Evolutionary conservation across 2,797 vertebrate species (phyloP).

Genomic region (Lacerta viridis): DNA sequence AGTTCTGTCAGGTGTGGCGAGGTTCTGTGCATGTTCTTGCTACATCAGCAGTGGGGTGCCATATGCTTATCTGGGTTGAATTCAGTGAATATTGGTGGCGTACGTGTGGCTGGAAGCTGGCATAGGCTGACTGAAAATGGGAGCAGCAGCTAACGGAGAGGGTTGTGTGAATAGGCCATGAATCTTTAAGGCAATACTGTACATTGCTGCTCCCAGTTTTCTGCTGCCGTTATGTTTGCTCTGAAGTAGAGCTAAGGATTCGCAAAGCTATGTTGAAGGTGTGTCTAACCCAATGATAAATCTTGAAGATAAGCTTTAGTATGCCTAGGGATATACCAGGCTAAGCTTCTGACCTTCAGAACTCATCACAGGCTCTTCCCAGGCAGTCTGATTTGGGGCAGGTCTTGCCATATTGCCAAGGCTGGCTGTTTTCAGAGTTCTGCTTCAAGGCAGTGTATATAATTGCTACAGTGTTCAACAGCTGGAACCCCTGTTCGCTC

Average conservation of each 20-base stretch:
- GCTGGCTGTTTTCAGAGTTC: neutral
- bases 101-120: neutral
- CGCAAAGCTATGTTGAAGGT: neutral
- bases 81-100: neutral
- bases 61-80: neutral
- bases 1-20: neutral
- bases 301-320: neutral
- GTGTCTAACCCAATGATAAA: neutral
- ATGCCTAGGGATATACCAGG: neutral
- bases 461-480: neutral
- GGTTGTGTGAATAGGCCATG: neutral
- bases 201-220: neutral
- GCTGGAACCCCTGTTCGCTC: neutral
- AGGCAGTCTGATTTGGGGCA: neutral
- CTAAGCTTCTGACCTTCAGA: neutral
- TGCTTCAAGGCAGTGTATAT: neutral
- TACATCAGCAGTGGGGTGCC: neutral
- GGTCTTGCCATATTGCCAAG: neutral
- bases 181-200: neutral
- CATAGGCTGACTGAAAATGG: neutral
- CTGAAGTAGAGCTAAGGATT: neutral
- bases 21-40: neutral
- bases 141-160: neutral
- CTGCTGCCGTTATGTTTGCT: neutral
- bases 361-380: neutral